Base-by-base conservation (phyloP, 2,797 vertebrate genomes). In the Aeoliscus strigatus region DNA sequence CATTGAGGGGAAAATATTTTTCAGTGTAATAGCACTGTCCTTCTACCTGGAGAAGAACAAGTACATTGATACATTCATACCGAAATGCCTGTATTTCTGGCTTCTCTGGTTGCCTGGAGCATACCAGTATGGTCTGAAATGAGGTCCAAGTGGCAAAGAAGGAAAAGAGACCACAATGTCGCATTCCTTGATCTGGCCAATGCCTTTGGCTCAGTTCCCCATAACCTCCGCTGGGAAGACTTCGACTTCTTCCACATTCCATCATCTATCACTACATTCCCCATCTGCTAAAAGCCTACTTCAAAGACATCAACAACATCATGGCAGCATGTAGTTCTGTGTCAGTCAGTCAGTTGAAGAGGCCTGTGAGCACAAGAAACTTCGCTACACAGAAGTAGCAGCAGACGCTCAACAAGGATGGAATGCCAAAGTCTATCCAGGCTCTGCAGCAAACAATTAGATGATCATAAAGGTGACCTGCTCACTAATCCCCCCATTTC, bases 1-100 rank as follows among this genome's bases (percentile, higher is more conserved):
- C 7, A 7, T 54, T 3, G 39, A 54, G 16, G 51, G 39, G 2
- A 47, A 40, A 27, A 28, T 47, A 23, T 47, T 56, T 35, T 24
- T 14, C 23, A 48, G 44, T 8, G 4, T 49, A 5, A 23, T n/a
- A n/a, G n/a, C n/a, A n/a, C n/a, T n/a, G n/a, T n/a, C n/a, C n/a
- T n/a, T n/a, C n/a, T n/a, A n/a, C n/a, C n/a, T n/a, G n/a, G n/a
- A n/a, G n/a, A n/a, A n/a, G n/a, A n/a, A n/a, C n/a, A n/a, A n/a
- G n/a, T n/a, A n/a, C n/a, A n/a, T n/a, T n/a, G 36, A 32, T 3
- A 31, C 23, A 4, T n/a, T 15, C 0, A 12, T 50, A 2, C 29
- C 33, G 12, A 50, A 39, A 23, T n/a, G 30, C 12, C 2, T 10
- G n/a, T 1, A 21, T 28, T 17, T 5, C 21, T 11, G 12, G 9